Conservation (phyloP, 2,797 vertebrate genomes). For the Nothura maculosa region DNA sequence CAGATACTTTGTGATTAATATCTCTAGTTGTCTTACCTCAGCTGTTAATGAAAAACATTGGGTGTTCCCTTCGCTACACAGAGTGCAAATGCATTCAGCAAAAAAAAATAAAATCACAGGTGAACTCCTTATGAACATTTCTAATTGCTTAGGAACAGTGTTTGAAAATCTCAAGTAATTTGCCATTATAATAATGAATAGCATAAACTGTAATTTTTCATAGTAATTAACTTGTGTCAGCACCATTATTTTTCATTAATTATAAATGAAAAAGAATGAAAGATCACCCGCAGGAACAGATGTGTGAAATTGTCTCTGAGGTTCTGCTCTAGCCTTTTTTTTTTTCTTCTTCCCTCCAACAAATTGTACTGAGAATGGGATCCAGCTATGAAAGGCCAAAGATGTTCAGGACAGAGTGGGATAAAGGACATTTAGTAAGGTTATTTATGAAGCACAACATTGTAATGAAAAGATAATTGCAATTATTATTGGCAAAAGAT, state of each 20-base stretch:
- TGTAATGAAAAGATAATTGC: conserved; percentile 36
- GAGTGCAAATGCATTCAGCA: conserved; percentile 60
- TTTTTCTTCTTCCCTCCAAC: background rate
- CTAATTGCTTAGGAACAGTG: conserved; percentile 78
- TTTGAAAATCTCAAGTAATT: conserved; percentile 82
- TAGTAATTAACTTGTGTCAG: conserved; percentile 85
- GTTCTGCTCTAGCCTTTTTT: conserved; percentile 12
- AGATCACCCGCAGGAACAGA: conserved; percentile 80
- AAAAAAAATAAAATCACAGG: conserved; percentile 56
- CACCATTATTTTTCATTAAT: conserved; percentile 86
- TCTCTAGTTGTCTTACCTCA: conserved; percentile 56
- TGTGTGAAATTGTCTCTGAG: conserved; percentile 79
- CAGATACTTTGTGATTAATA: conserved; percentile 71
- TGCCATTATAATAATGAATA: conserved; percentile 82
- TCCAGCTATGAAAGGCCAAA: background rate
- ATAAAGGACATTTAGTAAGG: background rate
- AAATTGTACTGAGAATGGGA: background rate
- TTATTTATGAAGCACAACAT: background rate
- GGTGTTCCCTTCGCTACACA: conserved; percentile 54
- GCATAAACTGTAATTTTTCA: conserved; percentile 85
- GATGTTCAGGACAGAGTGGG: background rate
- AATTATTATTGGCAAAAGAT: background rate
- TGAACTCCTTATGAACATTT: conserved; percentile 76
- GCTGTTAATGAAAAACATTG: conserved; percentile 71
- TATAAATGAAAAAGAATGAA: conserved; percentile 83